Base-by-base conservation (phyloP, 2,113 vertebrate genomes). In the Passer montanus region DNA sequence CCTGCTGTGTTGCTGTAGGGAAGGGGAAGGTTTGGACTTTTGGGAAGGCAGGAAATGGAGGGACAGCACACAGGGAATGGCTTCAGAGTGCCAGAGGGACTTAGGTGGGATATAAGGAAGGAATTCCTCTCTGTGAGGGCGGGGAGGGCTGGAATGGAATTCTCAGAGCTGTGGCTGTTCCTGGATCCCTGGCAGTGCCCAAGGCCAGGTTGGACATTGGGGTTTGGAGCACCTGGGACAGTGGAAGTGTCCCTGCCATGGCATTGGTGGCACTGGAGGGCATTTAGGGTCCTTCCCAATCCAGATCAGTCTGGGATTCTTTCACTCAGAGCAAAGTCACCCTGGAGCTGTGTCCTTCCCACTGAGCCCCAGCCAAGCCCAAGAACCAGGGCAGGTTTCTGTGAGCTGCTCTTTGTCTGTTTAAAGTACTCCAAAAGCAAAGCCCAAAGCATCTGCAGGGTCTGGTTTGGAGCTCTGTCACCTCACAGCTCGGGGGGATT, bases 91-190 rank as follows among this genome's bases (percentile, higher is more conserved):
- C 0, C 11, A 28, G 9, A 33, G 27, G 4, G 8, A 7, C 2
- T 2, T 8, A 4, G 53, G 7, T 44, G 33, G 60, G 37, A 24
- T 39, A 0, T 10, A 3, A 5, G 6, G 37, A 6, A 46, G 13
- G 2, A 50, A 74, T 52, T 2, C 0, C 1, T 33, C 4, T 2
- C 43, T 31, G 31, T 0, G 5, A 80, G 43, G 30, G n/a, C 31
- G 30, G 15, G 24, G n/a, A 60, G 58, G n/a, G n/a, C 5, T 37
- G 58, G n/a, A 37, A 37, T 37, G 58, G n/a, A 37, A 37, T 60
- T 26, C 23, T 24, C 58, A 60, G 85, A 72, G 44, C 77, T 74
- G 86, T 0, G 77, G 59, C 68, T 81, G 68, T 23, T 33, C 59
- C 77, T 69, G 55, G 47, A 68, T n/a, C 78, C 78, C 78, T 68